A percentile compares a stretch with the other conserved stretches of the same genome.
Evolutionary conservation across 2,888 invertebrate genomes (phyloP).

Genomic region (Idaea aversata): DNA sequence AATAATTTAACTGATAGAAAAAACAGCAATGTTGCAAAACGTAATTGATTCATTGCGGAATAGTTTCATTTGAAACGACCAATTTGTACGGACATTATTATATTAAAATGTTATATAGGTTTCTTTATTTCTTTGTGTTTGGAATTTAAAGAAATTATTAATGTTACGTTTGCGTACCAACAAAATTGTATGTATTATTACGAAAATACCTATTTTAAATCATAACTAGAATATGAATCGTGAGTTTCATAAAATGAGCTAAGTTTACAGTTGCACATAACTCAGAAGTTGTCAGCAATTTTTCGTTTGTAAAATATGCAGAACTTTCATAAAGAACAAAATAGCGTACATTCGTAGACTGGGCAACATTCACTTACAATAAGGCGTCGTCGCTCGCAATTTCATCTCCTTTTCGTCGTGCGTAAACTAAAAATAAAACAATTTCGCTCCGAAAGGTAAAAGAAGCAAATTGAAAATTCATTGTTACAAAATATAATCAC

Average conservation of each 20-base stretch:
- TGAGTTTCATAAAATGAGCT: background rate
- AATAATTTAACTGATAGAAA: slow-evolving; percentile 31
- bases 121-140: background rate
- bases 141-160: background rate
- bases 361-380: background rate
- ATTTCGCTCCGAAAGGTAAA: background rate
- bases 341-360: background rate
- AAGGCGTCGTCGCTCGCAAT: no score
- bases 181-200: background rate
- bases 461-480: background rate
- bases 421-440: no score
- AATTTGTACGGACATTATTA: background rate
- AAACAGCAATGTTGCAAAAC: slow-evolving; percentile 41
- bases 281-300: background rate
- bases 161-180: background rate
- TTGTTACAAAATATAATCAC: slow-evolving; percentile 29
- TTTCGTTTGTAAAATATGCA: background rate
- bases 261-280: background rate
- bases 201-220: background rate
- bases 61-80: slow-evolving; percentile 23
- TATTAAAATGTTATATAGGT: background rate
- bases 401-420: no score
- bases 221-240: background rate
- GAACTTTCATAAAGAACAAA: background rate
- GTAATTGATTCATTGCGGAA: slow-evolving; percentile 38